These are phyloP conservation scores for Naja naja DNA, from an alignment of 2,113 vertebrate genomes.

Conservation along the genomic window DNA sequence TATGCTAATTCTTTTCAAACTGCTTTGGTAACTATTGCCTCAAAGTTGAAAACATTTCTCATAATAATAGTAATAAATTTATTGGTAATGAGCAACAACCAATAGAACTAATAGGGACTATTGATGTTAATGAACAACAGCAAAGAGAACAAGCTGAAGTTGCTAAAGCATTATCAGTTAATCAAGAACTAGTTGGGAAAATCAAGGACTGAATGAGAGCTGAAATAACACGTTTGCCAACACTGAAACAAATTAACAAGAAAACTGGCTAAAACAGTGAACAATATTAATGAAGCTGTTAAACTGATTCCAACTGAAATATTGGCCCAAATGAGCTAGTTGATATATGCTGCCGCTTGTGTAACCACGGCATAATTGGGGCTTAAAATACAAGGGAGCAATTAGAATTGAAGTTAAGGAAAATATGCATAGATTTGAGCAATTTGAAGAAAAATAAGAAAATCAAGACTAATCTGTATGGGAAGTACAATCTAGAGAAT, in stretches of 20 bases:
- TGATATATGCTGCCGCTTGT: neutral
- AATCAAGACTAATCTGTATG: neutral
- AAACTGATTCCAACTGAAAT: neutral
- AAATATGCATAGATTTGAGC: neutral
- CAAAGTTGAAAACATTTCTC: neutral
- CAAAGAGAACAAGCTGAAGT: neutral
- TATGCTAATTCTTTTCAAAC: neutral
- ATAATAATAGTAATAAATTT: too few relatives aligned
- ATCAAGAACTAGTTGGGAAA: neutral
- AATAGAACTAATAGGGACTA: neutral
- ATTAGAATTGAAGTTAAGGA: neutral
- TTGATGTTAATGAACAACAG: neutral
- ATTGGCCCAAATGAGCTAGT: neutral
- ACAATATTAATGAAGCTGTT: neutral
- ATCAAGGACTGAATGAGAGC: neutral
- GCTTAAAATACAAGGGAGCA: neutral
- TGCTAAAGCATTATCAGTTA: neutral
- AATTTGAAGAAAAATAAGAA: neutral
- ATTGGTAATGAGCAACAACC: neutral
- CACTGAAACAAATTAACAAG: neutral
- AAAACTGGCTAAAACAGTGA: neutral
- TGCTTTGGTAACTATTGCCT: neutral
- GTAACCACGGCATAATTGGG: neutral
- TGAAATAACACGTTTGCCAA: neutral
- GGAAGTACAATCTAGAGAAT: neutral